Percentiles rank a stretch among this genome's conserved stretches.
Conservation (phyloP, 2,888 invertebrate genomes). For the Oegoconia quadripuncta region DNA sequence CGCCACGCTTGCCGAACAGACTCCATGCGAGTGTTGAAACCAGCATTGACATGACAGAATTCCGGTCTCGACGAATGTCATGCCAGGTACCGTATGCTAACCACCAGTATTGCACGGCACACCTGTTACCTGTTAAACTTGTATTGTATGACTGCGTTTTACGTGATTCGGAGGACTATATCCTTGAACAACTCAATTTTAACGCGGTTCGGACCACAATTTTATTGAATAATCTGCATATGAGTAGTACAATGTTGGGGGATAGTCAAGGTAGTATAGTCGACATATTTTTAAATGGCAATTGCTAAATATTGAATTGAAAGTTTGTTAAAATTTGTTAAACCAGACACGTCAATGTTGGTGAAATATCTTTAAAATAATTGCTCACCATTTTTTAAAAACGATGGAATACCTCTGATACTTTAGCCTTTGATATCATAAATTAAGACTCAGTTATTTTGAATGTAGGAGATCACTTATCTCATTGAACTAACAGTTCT, state of each 20-base stretch:
- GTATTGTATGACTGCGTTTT: constrained; percentile 26
- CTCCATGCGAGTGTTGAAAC: constrained; percentile 35
- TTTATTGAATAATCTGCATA: background rate
- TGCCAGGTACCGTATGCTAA: constrained; percentile 31
- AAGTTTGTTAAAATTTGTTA: background rate
- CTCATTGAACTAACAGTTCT: background rate
- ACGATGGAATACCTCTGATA: no score
- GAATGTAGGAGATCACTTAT: no score
- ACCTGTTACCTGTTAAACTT: constrained; percentile 25
- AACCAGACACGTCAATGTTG: no score
- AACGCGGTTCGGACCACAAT: background rate
- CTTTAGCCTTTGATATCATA: background rate
- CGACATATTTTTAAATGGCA: background rate
- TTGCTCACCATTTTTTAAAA: no score
- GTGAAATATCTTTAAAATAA: no score
- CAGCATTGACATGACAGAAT: constrained; percentile 42
- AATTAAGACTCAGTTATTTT: no score
- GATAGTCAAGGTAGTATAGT: background rate
- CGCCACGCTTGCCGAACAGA: constrained; percentile 33
- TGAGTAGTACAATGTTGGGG: background rate
- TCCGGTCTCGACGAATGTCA: constrained; percentile 43
- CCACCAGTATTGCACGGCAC: constrained; percentile 37
- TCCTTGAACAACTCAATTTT: constrained; percentile 17
- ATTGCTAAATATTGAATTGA: background rate
- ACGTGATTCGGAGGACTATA: constrained; percentile 27